Conservation (phyloP, 2,113 vertebrate genomes). For the Bos taurus region DNA sequence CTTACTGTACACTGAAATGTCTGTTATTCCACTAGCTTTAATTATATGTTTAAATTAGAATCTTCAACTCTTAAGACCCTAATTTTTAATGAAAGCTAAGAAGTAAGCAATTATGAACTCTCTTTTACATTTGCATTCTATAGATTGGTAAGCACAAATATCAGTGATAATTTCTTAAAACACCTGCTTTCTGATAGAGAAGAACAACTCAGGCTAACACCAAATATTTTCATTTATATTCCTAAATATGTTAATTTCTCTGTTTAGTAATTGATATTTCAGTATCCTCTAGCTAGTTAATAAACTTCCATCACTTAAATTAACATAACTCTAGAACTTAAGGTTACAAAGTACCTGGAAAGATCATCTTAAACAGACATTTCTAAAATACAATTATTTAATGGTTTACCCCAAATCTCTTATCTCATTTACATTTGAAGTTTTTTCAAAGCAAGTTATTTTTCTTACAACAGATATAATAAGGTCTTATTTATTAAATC, state of each 20-base stretch:
- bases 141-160: background rate
- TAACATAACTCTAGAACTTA: background rate
- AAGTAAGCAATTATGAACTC: background rate
- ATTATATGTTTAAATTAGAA: background rate
- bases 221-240: background rate
- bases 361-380: background rate
- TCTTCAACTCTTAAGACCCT: background rate
- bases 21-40: background rate
- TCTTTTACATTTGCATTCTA: background rate
- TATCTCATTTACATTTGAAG: background rate
- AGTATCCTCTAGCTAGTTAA: background rate
- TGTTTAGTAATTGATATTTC: background rate
- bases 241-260: background rate
- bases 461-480: background rate
- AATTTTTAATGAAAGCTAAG: background rate
- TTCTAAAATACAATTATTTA: background rate
- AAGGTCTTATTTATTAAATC: background rate
- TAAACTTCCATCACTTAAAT: background rate
- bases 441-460: background rate
- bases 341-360: background rate
- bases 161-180: background rate
- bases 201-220: background rate
- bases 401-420: background rate
- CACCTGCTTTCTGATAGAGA: background rate
- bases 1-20: background rate